These are phyloP conservation scores for Myocastor coypus DNA, from an alignment of 2,113 vertebrate species.

Conservation along the genomic window DNA sequence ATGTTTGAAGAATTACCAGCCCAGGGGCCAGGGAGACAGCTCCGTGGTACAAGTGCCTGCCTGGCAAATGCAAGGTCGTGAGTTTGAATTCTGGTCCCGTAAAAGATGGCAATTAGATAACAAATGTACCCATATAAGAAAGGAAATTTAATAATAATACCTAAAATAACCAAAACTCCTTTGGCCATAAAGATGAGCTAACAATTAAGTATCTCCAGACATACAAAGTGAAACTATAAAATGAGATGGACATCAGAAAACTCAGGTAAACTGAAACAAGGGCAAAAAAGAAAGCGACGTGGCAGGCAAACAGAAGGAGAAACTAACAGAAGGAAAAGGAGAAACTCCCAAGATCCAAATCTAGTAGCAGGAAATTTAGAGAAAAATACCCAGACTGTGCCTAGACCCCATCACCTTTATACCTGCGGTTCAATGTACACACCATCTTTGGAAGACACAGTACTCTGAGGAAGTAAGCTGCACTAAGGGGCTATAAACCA, in stretches of 20 bases:
- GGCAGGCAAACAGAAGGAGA: background rate
- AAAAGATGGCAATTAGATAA: background rate
- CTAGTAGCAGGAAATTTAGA: background rate
- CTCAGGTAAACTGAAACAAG: background rate
- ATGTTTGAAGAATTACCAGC: background rate
- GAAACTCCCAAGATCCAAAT: background rate
- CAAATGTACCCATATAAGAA: background rate
- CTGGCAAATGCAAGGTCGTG: too few relatives aligned
- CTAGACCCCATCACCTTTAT: background rate
- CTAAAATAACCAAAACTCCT: background rate
- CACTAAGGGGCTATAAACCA: background rate
- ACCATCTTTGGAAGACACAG: background rate
- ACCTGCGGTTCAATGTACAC: background rate
- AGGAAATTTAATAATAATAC: background rate
- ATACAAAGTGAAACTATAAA: background rate
- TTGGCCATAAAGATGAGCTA: background rate
- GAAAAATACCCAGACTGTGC: background rate
- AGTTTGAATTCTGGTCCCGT: too few relatives aligned
- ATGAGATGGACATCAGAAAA: background rate
- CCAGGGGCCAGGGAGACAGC: too few relatives aligned
- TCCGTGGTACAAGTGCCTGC: too few relatives aligned
- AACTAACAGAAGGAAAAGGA: background rate
- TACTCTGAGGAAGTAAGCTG: background rate
- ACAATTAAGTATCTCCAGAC: background rate
- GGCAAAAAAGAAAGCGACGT: background rate